Evolutionary conservation across 2,888 invertebrate genomes (phyloP).

Genomic region (Melanchra persicariae): DNA sequence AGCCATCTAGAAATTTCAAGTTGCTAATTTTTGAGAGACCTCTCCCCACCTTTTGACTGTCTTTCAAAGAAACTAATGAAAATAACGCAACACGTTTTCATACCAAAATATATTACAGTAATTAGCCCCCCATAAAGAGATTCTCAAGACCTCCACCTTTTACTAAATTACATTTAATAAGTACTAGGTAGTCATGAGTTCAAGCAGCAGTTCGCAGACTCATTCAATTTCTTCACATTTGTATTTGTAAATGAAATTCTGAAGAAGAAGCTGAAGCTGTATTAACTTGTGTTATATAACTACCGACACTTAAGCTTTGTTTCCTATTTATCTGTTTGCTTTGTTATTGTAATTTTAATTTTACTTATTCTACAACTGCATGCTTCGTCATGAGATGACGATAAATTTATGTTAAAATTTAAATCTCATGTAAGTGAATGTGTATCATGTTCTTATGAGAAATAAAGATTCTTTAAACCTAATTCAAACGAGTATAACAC

Average conservation of each 20-base stretch:
- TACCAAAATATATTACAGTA: conserved; percentile 17
- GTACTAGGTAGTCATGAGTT: conserved; percentile 46
- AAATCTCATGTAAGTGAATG: too few relatives aligned
- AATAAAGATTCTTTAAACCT: too few relatives aligned
- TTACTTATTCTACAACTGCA: too few relatives aligned
- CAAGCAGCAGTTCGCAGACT: conserved; percentile 11
- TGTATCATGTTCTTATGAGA: too few relatives aligned
- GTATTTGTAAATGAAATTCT: conserved; percentile 55
- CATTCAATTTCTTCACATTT: conserved; percentile 51
- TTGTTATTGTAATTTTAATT: too few relatives aligned
- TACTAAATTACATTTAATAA: conserved; percentile 52
- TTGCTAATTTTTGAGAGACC: neutral
- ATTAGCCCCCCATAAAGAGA: conserved; percentile 24
- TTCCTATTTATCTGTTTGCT: too few relatives aligned
- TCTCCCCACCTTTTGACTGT: too few relatives aligned
- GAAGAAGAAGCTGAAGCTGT: too few relatives aligned
- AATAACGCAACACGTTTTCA: neutral
- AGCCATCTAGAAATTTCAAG: neutral
- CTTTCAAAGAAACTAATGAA: neutral
- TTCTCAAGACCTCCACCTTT: conserved; percentile 26
- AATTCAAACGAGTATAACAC: conserved; percentile 41
- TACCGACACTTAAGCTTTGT: too few relatives aligned
- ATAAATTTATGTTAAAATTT: too few relatives aligned
- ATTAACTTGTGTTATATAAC: too few relatives aligned
- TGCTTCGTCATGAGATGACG: too few relatives aligned